Evolutionary conservation across 1,140 invertebrate genomes (phyloP).

Genomic region (Penaeus chinensis): DNA sequence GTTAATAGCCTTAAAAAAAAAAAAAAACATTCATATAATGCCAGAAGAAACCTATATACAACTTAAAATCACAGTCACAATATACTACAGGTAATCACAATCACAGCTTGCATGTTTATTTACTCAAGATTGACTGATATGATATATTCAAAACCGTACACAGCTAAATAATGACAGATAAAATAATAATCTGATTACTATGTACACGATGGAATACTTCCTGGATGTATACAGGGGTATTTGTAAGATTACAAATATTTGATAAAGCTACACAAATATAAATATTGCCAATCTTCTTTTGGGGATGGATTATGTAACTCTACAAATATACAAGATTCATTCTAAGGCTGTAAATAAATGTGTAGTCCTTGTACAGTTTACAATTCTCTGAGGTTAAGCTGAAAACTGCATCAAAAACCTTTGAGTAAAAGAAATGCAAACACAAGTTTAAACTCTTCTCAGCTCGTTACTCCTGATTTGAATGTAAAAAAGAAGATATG

Average conservation of each 20-base stretch:
- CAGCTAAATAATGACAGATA: too few relatives aligned
- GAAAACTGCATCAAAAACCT: neutral
- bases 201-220: too few relatives aligned
- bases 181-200: too few relatives aligned
- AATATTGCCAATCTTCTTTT: neutral
- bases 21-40: too few relatives aligned
- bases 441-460: neutral
- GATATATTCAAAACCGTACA: too few relatives aligned
- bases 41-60: too few relatives aligned
- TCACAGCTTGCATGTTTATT: too few relatives aligned
- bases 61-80: too few relatives aligned
- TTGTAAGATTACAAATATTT: too few relatives aligned
- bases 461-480: neutral
- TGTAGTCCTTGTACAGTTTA: neutral
- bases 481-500: neutral
- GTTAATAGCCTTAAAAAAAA: too few relatives aligned
- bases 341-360: neutral
- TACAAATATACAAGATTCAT: constrained; percentile 1
- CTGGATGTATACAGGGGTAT: neutral
- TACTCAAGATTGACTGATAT: too few relatives aligned
- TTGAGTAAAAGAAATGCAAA: neutral
- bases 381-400: neutral
- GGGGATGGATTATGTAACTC: constrained; percentile 2
- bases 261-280: neutral
- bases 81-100: too few relatives aligned